Evolutionary conservation across 2,888 invertebrate species (phyloP), one percentile per base, ranked within the genome.

Genomic region (Cenopis cana): DNA sequence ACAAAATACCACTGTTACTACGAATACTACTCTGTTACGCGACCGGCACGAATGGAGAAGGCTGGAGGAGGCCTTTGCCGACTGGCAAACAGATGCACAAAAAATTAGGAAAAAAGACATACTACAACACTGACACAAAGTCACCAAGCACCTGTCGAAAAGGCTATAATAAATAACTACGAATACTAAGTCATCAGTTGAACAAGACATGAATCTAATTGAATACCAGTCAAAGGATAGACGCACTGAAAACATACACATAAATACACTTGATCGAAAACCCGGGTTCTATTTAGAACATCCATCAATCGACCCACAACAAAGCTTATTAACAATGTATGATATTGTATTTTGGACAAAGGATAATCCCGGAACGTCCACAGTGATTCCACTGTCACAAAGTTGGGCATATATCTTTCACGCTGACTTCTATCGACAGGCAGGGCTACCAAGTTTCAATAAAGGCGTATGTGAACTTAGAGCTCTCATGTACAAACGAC

Each of bases 351-450:
- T 81, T 81, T 82, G 83, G 85, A 90, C 88, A 88, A 89, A 90
- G 89, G 89, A 89, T 91, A 87, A 91, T 89, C 88, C 60, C 86
- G 80, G 87, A 87, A 89, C 85, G 88, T 84, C 83, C 81, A 79
- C 82, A 82, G 82, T 83, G 82, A 85, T 85, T 84, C 85, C 80
- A 83, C 81, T 84, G 90, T 89, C 92, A 90, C 88, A 84, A 85
- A 86, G 85, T 85, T 85, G 82, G 84, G 88, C 86, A 88, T 93
- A 91, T 92, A 91, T 92, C 92, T 89, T 86, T 89, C 85, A 84
- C 82, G 85, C 77, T 81, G 87, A 87, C 88, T 82, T 85, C 85
- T 82, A 87, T 88, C 86, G 89, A 87, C 89, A 85, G 75, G 60
- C 68, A 29, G 38, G 78, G 77, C 20, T 36, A n/a, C n/a, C 52